Conservation (phyloP, 2,888 invertebrate species). For the Scaptomyza cyrtandrae region DNA sequence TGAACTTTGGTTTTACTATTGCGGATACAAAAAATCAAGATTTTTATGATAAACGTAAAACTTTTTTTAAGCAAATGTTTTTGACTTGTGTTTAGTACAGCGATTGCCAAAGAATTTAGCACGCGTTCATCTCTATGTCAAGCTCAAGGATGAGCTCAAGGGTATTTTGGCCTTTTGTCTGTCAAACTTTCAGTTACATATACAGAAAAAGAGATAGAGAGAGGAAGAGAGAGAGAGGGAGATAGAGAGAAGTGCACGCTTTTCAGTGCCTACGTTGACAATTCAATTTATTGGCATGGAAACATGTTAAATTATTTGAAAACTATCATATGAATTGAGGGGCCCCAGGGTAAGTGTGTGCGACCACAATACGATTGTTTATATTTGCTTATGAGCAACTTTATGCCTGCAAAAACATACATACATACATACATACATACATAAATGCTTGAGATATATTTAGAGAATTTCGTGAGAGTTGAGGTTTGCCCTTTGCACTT, state of each 20-base stretch:
- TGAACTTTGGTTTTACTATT: too few species aligned
- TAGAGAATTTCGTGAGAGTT: conserved; percentile 22
- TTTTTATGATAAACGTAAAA: too few species aligned
- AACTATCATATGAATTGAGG: conserved; percentile 44
- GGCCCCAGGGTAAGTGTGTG: conserved; percentile 20
- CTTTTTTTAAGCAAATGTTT: background rate
- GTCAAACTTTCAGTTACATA: conserved; percentile 28
- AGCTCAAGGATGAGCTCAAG: background rate
- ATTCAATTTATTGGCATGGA: conserved; percentile 70
- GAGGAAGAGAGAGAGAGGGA: too few species aligned
- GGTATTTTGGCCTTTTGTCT: conserved; percentile 12
- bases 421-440: too few species aligned
- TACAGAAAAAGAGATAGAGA: background rate
- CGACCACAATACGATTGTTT: background rate
- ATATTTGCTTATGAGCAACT: conserved; percentile 2
- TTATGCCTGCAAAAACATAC: background rate
- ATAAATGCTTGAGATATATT: conserved; percentile 14
- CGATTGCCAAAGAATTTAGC: background rate
- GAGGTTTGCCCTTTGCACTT: background rate
- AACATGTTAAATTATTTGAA: conserved; percentile 66
- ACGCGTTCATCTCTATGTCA: conserved; percentile 13
- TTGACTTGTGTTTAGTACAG: background rate
- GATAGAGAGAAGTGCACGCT: conserved; percentile 10
- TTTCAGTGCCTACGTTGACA: conserved; percentile 43
- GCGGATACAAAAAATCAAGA: too few species aligned